Evolutionary conservation across 2,888 invertebrate genomes (phyloP).

Genomic region (Drosophila lacicola): DNA sequence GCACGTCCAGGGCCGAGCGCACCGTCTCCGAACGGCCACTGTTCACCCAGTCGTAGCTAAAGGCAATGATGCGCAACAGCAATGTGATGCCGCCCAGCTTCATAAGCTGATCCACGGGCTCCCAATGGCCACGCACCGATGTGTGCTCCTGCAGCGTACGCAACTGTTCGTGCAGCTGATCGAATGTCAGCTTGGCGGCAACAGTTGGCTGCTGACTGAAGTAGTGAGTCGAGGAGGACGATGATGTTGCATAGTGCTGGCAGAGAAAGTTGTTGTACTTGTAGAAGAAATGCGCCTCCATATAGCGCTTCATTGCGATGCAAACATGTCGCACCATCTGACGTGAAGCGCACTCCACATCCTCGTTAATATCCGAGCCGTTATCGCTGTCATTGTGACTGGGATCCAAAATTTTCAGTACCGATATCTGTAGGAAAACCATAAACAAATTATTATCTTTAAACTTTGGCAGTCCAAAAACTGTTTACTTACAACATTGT

Average conservation of each 20-base stretch:
- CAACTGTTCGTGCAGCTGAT: conserved; percentile 94
- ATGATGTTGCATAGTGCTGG: conserved; percentile 86
- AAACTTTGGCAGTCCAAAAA: background rate
- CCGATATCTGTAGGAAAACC: conserved; percentile 88
- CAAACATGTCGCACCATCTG: conserved; percentile 97
- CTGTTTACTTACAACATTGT: conserved; percentile 89
- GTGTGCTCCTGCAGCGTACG: conserved; percentile 91
- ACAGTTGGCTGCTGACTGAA: conserved; percentile 85
- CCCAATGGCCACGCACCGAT: conserved; percentile 92
- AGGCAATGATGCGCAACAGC: conserved; percentile 93
- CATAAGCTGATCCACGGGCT: conserved; percentile 94
- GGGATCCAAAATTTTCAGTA: conserved; percentile 92
- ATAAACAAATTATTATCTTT: background rate
- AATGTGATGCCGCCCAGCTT: conserved; percentile 93
- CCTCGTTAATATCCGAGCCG: conserved; percentile 90
- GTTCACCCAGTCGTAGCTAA: conserved; percentile 95
- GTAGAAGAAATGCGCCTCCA: conserved; percentile 94
- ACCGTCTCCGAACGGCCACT: conserved; percentile 93
- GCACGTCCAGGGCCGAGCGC: conserved; percentile 92
- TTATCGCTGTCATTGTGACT: conserved; percentile 86
- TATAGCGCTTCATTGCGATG: conserved; percentile 94
- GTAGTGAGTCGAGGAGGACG: conserved; percentile 75
- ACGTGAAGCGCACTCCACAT: conserved; percentile 94
- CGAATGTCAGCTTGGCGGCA: conserved; percentile 89
- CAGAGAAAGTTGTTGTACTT: conserved; percentile 91